Conservation (phyloP, 2,113 vertebrate genomes). For the Hystrix cristata region DNA sequence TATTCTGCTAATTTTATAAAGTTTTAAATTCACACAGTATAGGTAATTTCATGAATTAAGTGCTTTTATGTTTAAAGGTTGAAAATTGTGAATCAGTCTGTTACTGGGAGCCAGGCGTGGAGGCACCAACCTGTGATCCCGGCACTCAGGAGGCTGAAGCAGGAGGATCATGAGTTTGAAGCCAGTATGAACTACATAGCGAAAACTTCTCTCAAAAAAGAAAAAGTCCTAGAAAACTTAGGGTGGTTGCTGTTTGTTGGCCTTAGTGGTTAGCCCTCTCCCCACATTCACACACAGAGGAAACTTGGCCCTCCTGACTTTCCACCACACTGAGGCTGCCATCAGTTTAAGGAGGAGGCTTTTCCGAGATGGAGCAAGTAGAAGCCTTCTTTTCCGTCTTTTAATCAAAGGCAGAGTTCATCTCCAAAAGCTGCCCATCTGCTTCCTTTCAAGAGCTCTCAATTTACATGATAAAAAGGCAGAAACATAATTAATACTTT, state of each 20-base stretch:
- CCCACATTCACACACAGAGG: neutral
- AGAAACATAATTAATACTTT: slow-evolving; percentile 76
- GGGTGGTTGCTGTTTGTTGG: slow-evolving; percentile 34
- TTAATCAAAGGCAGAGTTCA: slow-evolving; percentile 68
- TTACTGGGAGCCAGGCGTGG: neutral
- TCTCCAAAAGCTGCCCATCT: slow-evolving; percentile 75
- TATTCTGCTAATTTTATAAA: neutral
- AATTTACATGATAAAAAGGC: slow-evolving; percentile 79
- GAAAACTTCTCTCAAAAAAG: neutral
- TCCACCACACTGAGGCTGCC: neutral
- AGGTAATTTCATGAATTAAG: slow-evolving; percentile 34
- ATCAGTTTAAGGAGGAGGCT: slow-evolving; percentile 58
- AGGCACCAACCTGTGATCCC: neutral
- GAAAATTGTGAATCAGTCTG: neutral
- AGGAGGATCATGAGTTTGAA: neutral
- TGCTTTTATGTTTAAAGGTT: slow-evolving; percentile 2
- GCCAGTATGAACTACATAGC: neutral
- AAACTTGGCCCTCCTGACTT: slow-evolving; percentile 6
- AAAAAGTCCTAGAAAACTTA: slow-evolving; percentile 15
- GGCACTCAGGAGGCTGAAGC: neutral
- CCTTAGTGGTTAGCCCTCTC: neutral
- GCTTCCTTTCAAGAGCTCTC: slow-evolving; percentile 73
- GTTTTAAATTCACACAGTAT: neutral
- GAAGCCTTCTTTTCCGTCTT: slow-evolving; percentile 65
- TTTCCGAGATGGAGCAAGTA: slow-evolving; percentile 46